Percentiles rank a stretch among this genome's conserved stretches.
phyloP scores from a whole-genome alignment of 2,797 vertebrate genomes.

The Alectoris magna region DNA sequence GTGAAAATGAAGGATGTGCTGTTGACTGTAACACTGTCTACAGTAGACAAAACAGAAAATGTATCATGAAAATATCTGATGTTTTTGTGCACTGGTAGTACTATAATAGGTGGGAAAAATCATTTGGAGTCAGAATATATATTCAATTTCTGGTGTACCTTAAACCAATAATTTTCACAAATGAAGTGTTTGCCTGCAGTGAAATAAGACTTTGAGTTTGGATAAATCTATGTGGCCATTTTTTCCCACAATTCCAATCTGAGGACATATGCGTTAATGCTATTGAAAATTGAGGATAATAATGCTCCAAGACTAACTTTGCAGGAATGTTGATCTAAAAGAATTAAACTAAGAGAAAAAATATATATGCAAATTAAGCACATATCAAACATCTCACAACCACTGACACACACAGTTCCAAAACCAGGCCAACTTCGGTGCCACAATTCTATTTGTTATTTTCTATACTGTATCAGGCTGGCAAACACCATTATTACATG shows the following conservation, averaged over 20 bases:
- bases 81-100: not conserved
- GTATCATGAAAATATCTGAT: not conserved
- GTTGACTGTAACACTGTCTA: constrained; percentile 53
- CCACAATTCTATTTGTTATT: not conserved
- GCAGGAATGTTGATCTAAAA: not conserved
- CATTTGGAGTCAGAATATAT: not conserved
- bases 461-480: not conserved
- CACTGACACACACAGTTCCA: not conserved
- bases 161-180: not conserved
- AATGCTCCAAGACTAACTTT: not conserved
- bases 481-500: not conserved
- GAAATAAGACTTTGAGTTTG: not conserved
- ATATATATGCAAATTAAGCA: not conserved
- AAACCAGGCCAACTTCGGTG: not conserved
- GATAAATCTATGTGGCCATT: not conserved
- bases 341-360: not conserved
- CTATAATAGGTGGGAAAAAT: not conserved
- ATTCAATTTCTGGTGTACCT: not conserved
- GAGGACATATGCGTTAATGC: not conserved
- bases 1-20: constrained; percentile 4
- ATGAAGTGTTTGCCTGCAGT: not conserved
- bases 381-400: not conserved
- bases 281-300: not conserved
- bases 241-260: not conserved
- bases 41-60: constrained; percentile 1